Evolutionary conservation across 2,113 vertebrate species (phyloP), one percentile per base, ranked within the genome.

Genomic region (Meles meles): DNA sequence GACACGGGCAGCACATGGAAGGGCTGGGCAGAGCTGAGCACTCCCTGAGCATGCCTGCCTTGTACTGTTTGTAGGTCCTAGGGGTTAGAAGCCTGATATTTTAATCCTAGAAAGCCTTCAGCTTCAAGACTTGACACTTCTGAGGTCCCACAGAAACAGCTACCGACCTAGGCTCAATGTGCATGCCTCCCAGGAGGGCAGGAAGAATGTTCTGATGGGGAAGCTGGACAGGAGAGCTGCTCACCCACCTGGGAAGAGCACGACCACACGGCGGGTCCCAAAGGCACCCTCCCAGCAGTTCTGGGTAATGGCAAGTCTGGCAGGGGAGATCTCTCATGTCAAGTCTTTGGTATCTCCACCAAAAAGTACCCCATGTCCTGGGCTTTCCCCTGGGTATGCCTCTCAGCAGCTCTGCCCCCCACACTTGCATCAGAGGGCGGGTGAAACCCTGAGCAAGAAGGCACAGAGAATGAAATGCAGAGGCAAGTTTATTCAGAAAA

Each of bases 31-130:
- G 25, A 10, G 7, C 7, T 0, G 9, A 44, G 34, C 80, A 27
- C 55, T 80, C 83, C 47, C 57, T 13, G 12, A 97, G 97, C 44
- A 82, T 23, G 89, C 61, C 10, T 52, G 77, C 3, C 6, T 7
- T 37, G 17, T 39, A 52, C 21, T 65, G 83, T 86, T 95, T 87
- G 87, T 81, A 94, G 94, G 91, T 94, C 76, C 82, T 86, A 85
- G 67, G 34, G 39, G 44, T 76, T 96, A 91, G 94, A 92, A 96
- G 92, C 27, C 91, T 93, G 88, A 21, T 91, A 88, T 65, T 95
- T 59, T 42, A 92, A 88, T 42, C 91, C 93, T 96, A 59, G 96
- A 95, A 97, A 96, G 3, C 49, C 93, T 84, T 80, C 34, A 86
- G 86, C 96, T 52, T 27, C 57, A 93, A 82, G 95, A 92, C 83